Percentiles rank a stretch among this genome's conserved stretches.
Evolutionary conservation across 37 sponge, comb jelly and placozoan genomes (phyloP).

Genomic region (Beroe ovata): DNA sequence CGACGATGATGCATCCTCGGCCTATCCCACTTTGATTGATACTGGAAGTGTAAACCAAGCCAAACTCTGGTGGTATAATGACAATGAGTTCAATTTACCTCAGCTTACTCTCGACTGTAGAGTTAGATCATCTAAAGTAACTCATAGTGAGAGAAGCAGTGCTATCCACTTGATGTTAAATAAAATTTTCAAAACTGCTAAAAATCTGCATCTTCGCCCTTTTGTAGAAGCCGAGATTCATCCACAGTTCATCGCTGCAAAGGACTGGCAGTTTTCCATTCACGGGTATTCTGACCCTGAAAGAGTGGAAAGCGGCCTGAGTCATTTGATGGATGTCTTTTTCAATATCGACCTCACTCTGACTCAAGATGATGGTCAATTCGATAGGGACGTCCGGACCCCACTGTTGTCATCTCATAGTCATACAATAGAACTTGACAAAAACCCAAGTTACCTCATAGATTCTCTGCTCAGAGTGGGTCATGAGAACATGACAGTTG

Average conservation of each 20-base stretch:
- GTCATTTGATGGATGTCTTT: neutral
- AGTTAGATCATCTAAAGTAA: neutral
- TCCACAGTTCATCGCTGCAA: neutral
- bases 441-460: neutral
- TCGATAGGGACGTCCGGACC: neutral
- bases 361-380: neutral
- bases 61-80: conserved; percentile 4
- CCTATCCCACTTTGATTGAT: neutral
- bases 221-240: neutral
- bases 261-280: neutral
- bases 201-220: neutral
- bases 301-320: neutral
- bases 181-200: neutral
- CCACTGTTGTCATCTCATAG: neutral
- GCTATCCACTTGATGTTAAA: neutral
- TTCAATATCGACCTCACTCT: neutral
- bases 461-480: neutral
- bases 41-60: neutral
- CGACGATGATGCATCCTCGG: neutral
- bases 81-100: neutral
- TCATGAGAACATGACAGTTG: neutral
- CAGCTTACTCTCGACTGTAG: neutral
- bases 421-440: neutral
- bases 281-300: conserved; percentile 1
- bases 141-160: neutral